Evolutionary conservation across 2,113 vertebrate genomes (phyloP), one percentile per base, ranked within the genome.

Genomic region (Hiodon tergisus): DNA sequence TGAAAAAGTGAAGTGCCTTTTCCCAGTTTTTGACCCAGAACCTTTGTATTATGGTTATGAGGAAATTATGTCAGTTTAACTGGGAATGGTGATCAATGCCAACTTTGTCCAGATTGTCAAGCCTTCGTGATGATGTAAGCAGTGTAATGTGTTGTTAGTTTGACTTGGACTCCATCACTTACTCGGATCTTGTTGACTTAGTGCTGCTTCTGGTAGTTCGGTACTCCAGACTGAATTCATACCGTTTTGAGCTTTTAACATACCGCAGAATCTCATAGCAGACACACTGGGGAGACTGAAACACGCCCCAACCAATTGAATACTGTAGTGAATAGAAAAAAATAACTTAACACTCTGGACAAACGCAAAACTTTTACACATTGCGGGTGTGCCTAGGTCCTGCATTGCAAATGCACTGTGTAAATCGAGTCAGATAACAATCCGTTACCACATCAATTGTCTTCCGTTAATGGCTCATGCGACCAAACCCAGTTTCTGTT

Each of bases 101-200:
- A 67, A 55, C 63, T 50, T 16, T 48, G 63, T 74, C 62, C 73
- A 74, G 63, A 67, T 67, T 67, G 63, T 54, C 17, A 17, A 31
- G 73, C 63, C 63, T 61, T n/a, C 10, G 17, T 53, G 72, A 63
- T 67, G 62, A 47, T 55, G 46, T 67, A 11, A 66, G 62, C 61
- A 54, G 69, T 63, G 46, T 61, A 71, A 60, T 66, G 61, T 71
- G 73, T 54, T 31, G 53, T 67, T 59, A 57, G 61, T 10, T 16
- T 71, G 71, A 74, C 69, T 74, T 16, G n/a, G 68, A 55, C 76
- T 52, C 71, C 14, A n/a, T 60, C 51, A 62, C 6, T 68, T 58
- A 54, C 71, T 69, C 58, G 46, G 48, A 62, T 78, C 71, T n/a
- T 62, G 71, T 62, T 62, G 66, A 54, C 65, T 73, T 60, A 11